Percentiles rank a stretch among this genome's conserved stretches.
Conservation (phyloP, 2,797 vertebrate genomes). For the Pseudomugil gertrudae region DNA sequence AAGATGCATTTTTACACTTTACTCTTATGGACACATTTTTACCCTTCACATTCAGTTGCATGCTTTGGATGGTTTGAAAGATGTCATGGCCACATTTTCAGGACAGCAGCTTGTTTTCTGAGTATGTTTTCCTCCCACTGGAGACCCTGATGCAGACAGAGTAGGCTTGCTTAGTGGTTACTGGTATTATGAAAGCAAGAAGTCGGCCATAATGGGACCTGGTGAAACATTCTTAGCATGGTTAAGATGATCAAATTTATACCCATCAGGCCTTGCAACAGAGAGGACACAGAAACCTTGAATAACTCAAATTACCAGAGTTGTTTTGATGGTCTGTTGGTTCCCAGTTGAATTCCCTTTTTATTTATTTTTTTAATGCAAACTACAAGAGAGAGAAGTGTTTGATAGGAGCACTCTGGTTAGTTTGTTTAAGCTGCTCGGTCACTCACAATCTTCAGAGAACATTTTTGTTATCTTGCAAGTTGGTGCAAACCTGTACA, state of each 20-base stretch:
- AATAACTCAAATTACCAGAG: neutral
- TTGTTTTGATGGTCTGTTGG: neutral
- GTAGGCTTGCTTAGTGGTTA: neutral
- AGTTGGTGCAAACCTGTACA: neutral
- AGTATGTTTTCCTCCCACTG: too few relatives aligned
- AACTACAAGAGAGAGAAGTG: neutral
- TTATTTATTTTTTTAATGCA: neutral
- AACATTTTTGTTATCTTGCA: neutral
- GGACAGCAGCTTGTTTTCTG: too few relatives aligned
- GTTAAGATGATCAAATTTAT: neutral
- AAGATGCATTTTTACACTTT: too few relatives aligned
- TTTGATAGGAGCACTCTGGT: too few relatives aligned
- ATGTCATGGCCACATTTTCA: too few relatives aligned
- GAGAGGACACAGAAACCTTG: neutral
- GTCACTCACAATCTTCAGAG: neutral
- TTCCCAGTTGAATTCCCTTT: neutral
- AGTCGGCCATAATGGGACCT: too few relatives aligned
- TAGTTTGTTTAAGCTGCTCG: neutral
- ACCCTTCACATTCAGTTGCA: too few relatives aligned
- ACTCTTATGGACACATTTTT: too few relatives aligned
- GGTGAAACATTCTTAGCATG: neutral
- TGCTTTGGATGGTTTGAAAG: too few relatives aligned
- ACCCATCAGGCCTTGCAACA: neutral
- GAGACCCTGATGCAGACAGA: too few relatives aligned
- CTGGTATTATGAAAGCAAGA: too few relatives aligned